phyloP scores from a whole-genome alignment of 2,888 invertebrate genomes.

The Leistus spinibarbis region DNA sequence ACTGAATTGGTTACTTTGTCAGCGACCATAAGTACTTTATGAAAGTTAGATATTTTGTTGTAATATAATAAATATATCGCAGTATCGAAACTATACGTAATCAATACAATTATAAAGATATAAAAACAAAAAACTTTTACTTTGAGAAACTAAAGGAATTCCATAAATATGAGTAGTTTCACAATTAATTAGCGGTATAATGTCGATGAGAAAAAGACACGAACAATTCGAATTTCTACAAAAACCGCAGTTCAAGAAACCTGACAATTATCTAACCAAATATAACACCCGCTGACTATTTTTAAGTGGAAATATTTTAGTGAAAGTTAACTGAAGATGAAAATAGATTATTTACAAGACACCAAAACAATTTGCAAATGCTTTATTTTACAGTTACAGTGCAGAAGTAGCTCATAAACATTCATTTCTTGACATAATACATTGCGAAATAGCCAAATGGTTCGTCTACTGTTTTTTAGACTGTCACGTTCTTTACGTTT shows the following conservation, averaged over 20 bases:
- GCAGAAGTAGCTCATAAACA: background rate
- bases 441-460: too few species aligned
- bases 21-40: too few species aligned
- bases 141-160: background rate
- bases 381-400: background rate
- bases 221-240: background rate
- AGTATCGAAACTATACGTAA: background rate
- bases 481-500: too few species aligned
- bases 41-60: too few species aligned
- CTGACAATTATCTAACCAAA: background rate
- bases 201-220: background rate
- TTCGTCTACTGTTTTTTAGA: too few species aligned
- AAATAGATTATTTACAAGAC: background rate
- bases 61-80: too few species aligned
- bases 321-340: background rate
- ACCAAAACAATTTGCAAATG: background rate
- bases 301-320: background rate
- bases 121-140: background rate
- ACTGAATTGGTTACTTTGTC: too few species aligned
- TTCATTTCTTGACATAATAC: background rate
- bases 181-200: background rate
- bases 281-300: background rate
- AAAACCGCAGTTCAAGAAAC: background rate
- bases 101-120: background rate
- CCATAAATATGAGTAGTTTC: background rate